phyloP scores from a whole-genome alignment of 2,797 vertebrate species.

The Epinephelus coioides region DNA sequence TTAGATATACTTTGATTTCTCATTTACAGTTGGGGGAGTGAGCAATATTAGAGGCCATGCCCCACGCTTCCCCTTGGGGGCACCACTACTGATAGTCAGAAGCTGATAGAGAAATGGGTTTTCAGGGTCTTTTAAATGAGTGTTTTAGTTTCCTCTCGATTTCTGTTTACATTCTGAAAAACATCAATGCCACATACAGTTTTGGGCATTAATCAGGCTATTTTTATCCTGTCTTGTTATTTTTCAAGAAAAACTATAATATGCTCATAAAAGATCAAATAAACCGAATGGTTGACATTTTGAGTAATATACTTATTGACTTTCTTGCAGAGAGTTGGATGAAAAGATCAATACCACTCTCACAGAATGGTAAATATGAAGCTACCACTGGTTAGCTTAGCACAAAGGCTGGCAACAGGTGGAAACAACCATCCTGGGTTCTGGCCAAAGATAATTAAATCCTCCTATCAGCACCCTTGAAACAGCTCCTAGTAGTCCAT shows the following conservation, averaged over 20 bases:
- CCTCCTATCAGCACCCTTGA: not conserved
- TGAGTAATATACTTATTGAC: not conserved
- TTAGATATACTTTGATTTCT: too few species aligned
- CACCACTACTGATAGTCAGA: not conserved
- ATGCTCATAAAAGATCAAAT: not conserved
- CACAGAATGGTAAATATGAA: not conserved
- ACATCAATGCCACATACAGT: not conserved
- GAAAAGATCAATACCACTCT: not conserved
- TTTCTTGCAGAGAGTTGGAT: not conserved
- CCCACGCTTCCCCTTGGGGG: not conserved
- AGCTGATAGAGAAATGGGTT: not conserved
- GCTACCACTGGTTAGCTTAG: not conserved
- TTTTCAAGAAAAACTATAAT: not conserved
- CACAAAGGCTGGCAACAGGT: not conserved
- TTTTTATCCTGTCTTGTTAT: too few species aligned
- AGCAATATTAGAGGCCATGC: too few species aligned
- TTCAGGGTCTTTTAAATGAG: not conserved
- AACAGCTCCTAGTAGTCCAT: constrained; percentile 18
- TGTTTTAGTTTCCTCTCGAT: not conserved
- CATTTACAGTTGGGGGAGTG: too few species aligned
- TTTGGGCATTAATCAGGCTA: not conserved
- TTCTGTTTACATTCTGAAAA: not conserved
- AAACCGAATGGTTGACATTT: not conserved
- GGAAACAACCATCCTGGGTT: not conserved
- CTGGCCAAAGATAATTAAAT: not conserved